These are phyloP conservation scores for Lindbergichthys nudifrons DNA, from an alignment of 2,797 vertebrate species.

Conservation along the genomic window DNA sequence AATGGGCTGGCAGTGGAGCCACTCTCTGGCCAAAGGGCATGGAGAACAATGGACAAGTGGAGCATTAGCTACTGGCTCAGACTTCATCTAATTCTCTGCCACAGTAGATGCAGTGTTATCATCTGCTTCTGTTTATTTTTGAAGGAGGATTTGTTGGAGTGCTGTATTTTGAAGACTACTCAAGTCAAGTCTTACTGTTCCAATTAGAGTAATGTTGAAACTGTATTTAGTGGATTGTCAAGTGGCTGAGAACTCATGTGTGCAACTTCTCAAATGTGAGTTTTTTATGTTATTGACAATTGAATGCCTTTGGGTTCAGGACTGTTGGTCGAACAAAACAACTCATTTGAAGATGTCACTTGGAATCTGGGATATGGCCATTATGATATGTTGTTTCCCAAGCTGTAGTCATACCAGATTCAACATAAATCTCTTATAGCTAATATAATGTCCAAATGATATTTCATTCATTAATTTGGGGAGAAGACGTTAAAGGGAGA, in stretches of 20 bases:
- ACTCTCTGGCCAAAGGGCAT: constrained; percentile 67
- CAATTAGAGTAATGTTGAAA: neutral
- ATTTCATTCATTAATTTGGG: neutral
- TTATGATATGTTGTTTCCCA: neutral
- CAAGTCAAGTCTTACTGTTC: neutral
- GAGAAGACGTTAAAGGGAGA: neutral
- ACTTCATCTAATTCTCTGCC: constrained; percentile 58
- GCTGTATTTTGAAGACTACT: neutral
- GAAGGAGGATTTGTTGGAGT: constrained; percentile 8
- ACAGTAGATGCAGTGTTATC: constrained; percentile 34
- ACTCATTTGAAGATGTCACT: neutral
- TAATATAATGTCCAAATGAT: neutral
- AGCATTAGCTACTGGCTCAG: constrained; percentile 51
- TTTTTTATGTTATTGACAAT: neutral
- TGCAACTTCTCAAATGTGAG: neutral
- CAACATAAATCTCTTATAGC: neutral
- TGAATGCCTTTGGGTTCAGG: neutral
- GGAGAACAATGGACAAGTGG: constrained; percentile 63
- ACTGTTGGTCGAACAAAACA: neutral
- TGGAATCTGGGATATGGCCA: neutral
- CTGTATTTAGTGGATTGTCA: neutral
- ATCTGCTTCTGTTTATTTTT: neutral
- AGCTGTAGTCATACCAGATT: neutral
- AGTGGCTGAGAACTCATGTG: neutral
- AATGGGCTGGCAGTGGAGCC: constrained; percentile 59